Evolutionary conservation across 2,113 vertebrate species (phyloP).

Genomic region (Cyphomyrus discorhynchus): DNA sequence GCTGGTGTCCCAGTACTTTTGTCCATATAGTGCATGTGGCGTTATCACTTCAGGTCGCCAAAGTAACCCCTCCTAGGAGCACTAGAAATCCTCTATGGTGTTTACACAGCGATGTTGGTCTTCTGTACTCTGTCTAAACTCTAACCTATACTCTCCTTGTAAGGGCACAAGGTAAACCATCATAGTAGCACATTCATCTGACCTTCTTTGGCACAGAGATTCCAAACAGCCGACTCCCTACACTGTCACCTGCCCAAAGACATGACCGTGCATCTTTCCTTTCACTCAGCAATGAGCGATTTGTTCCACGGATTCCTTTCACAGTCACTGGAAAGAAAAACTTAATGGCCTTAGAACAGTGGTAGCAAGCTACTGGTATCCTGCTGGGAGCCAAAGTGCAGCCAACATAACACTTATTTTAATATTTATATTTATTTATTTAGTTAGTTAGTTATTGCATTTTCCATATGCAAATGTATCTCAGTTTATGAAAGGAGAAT

Average conservation of each 20-base stretch:
- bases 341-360: not conserved
- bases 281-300: not conserved
- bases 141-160: conserved; percentile 1
- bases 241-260: not conserved
- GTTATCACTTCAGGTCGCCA: not conserved
- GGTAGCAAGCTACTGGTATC: not conserved
- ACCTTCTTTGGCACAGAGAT: not conserved
- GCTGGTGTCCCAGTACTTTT: not conserved
- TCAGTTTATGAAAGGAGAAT: not conserved
- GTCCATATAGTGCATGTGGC: not conserved
- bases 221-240: not conserved
- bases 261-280: not conserved
- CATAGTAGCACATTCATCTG: not conserved
- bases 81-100: not conserved
- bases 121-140: not conserved
- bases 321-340: not conserved
- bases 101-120: not conserved
- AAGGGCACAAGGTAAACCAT: not conserved
- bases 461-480: not conserved
- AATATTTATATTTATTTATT: not conserved
- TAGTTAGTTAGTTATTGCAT: not conserved
- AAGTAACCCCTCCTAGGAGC: not conserved
- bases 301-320: conserved; percentile 5
- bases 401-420: not conserved
- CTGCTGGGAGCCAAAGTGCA: not conserved